Conservation (phyloP, 2,113 vertebrate genomes). For the Sminthopsis crassicaudata region DNA sequence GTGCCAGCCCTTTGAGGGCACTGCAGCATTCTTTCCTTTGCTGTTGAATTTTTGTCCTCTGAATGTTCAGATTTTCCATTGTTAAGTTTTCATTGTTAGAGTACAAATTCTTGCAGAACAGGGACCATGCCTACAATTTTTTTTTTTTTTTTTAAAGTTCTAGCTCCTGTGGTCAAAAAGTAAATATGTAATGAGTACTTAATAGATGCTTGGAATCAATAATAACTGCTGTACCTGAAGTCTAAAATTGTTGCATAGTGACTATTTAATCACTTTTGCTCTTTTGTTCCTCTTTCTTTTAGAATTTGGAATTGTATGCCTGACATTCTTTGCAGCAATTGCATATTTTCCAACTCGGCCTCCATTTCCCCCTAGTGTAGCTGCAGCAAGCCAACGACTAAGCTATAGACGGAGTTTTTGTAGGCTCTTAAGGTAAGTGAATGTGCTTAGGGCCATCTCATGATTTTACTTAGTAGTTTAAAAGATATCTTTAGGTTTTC, state of each 20-base stretch:
- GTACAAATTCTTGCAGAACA: background rate
- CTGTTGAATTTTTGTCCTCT: background rate
- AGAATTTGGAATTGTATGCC: conserved; percentile 92
- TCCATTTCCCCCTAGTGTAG: conserved; percentile 95
- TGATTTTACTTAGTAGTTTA: conserved; percentile 52
- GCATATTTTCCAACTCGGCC: conserved; percentile 96
- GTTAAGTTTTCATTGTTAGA: background rate
- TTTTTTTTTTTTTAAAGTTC: background rate
- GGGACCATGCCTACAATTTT: background rate
- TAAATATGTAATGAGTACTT: background rate
- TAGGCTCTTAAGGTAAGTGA: conserved; percentile 91
- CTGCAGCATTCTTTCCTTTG: background rate
- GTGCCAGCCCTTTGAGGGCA: background rate
- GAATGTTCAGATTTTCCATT: background rate
- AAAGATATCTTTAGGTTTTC: conserved; percentile 56
- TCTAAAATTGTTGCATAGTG: conserved; percentile 22
- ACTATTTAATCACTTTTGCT: conserved; percentile 30
- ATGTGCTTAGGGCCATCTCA: background rate
- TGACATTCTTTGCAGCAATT: conserved; percentile 91
- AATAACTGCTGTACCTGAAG: conserved; percentile 41
- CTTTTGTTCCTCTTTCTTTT: conserved; percentile 61
- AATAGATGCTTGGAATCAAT: conserved; percentile 7
- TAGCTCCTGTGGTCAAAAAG: background rate
- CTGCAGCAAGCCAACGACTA: conserved; percentile 95
- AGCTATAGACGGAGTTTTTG: conserved; percentile 96